A percentile compares a stretch with the other conserved stretches of the same genome.
phyloP scores from a whole-genome alignment of 1,140 invertebrate species.

The Oryctes rhinoceros region DNA sequence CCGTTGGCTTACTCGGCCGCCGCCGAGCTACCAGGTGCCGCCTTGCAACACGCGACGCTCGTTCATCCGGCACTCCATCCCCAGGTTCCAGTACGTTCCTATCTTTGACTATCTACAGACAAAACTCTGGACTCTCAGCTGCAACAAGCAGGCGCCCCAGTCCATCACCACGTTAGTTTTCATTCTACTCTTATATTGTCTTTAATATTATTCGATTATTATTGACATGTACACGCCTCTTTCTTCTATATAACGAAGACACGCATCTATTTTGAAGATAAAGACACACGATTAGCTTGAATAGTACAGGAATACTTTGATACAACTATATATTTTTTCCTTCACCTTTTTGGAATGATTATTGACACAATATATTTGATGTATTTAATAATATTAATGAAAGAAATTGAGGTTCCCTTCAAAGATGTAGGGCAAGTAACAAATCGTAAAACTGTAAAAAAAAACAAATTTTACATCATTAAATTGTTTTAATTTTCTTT shows the following conservation, averaged over 20 bases:
- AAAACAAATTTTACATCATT: no score
- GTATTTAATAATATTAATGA: no score
- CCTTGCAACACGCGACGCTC: conserved; percentile 86
- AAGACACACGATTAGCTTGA: background rate
- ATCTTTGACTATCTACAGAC: conserved; percentile 95
- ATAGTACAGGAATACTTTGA: background rate
- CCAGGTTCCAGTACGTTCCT: conserved; percentile 94
- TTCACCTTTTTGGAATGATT: no score
- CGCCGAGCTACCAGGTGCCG: conserved; percentile 80
- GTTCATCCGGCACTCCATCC: conserved; percentile 96
- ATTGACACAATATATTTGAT: no score
- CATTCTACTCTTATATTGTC: conserved; percentile 36
- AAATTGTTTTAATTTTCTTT: no score
- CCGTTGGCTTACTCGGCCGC: conserved; percentile 83
- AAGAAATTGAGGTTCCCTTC: no score
- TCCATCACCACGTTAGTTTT: conserved; percentile 63
- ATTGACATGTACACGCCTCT: background rate
- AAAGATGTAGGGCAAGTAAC: no score
- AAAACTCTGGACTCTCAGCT: conserved; percentile 72
- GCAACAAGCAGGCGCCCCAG: conserved; percentile 63
- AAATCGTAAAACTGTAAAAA: no score
- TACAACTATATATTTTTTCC: no score
- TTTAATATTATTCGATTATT: conserved; percentile 22
- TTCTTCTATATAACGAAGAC: background rate
- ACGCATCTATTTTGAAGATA: background rate